Conservation (phyloP, 2,113 vertebrate genomes). For the Forbesichthys papilliferus region DNA sequence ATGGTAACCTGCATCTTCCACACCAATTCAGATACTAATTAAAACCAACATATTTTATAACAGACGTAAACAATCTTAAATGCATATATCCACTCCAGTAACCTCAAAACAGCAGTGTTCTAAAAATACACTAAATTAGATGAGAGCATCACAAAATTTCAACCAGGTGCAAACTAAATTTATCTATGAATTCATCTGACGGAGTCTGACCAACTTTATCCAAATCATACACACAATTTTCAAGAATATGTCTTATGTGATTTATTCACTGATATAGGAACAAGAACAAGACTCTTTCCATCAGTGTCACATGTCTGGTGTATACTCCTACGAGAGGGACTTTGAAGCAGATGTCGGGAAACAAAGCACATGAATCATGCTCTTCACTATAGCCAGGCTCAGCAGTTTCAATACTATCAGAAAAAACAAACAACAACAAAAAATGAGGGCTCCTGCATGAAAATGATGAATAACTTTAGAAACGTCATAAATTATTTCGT, state of each 20-base stretch:
- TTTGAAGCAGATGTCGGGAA: conserved; percentile 51
- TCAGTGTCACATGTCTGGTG: conserved; percentile 49
- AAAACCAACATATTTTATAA: too few species aligned
- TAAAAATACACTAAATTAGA: too few species aligned
- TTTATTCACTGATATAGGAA: conserved; percentile 8
- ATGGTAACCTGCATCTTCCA: too few species aligned
- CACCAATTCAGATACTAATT: too few species aligned
- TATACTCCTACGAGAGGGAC: conserved; percentile 56
- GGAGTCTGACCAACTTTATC: not conserved
- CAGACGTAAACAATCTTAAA: too few species aligned
- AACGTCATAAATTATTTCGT: conserved; percentile 77
- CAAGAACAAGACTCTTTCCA: conserved; percentile 25
- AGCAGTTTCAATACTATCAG: conserved; percentile 78
- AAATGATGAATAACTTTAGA: conserved; percentile 85
- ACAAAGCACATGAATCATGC: conserved; percentile 82
- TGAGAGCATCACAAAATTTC: too few species aligned
- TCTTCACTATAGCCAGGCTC: conserved; percentile 78
- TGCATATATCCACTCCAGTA: too few species aligned
- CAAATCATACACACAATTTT: not conserved
- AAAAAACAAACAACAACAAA: conserved; percentile 75
- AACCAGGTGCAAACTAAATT: too few species aligned
- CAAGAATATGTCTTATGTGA: not conserved
- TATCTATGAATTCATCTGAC: too few species aligned
- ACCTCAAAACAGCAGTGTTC: too few species aligned
- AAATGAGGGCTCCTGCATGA: conserved; percentile 64